These are phyloP conservation scores for Xylota segnis DNA, from an alignment of 2,888 invertebrate species.

Conservation along the genomic window DNA sequence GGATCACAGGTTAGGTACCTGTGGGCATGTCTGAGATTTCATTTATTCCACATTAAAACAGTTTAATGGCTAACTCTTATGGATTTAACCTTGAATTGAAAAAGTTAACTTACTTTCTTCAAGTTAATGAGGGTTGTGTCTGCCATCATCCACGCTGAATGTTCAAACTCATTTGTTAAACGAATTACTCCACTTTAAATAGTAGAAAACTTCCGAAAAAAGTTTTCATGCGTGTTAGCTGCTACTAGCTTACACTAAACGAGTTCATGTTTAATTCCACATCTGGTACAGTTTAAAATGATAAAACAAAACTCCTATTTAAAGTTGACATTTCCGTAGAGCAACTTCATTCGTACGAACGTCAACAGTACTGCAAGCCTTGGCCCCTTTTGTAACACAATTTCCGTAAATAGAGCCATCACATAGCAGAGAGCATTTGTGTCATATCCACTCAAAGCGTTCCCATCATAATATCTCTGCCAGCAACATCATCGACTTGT, in stretches of 20 bases:
- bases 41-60: too few species aligned
- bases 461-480: slow-evolving; percentile 36
- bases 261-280: neutral
- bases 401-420: slow-evolving; percentile 56
- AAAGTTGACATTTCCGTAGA: neutral
- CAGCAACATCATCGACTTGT: slow-evolving; percentile 62
- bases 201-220: too few species aligned
- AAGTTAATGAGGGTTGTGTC: too few species aligned
- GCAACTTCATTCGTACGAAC: neutral
- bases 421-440: slow-evolving; percentile 41
- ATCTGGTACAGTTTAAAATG: neutral
- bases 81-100: too few species aligned
- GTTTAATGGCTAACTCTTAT: too few species aligned
- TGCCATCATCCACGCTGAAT: too few species aligned
- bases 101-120: too few species aligned
- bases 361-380: neutral
- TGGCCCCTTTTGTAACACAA: neutral
- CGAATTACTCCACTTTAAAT: too few species aligned
- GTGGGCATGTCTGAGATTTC: too few species aligned
- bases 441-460: slow-evolving; percentile 59
- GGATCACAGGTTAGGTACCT: too few species aligned
- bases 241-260: neutral
- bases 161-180: too few species aligned
- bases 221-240: too few species aligned
- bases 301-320: neutral